These are phyloP conservation scores for Hycleus cichorii DNA, from an alignment of 1,140 invertebrate genomes.

Conservation along the genomic window DNA sequence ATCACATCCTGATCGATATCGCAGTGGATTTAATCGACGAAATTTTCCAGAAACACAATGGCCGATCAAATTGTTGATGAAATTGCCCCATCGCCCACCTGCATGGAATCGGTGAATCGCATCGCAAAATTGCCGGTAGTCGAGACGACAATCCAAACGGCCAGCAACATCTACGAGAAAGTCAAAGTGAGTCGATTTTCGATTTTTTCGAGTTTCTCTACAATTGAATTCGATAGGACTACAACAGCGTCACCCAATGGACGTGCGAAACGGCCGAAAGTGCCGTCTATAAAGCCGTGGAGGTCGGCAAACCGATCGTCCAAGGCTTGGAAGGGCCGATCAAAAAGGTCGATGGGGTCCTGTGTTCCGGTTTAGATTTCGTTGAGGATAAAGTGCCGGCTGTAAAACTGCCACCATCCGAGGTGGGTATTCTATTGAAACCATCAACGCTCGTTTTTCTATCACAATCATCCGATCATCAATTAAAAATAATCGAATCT, in stretches of 20 bases:
- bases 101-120: slow-evolving; percentile 45
- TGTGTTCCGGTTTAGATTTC: slow-evolving; percentile 45
- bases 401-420: slow-evolving; percentile 42
- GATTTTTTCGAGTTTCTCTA: not conserved
- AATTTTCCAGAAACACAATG: not conserved
- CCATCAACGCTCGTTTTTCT: not conserved
- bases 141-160: slow-evolving; percentile 46
- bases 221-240: slow-evolving; percentile 38
- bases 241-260: slow-evolving; percentile 49
- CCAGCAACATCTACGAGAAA: slow-evolving; percentile 46
- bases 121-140: slow-evolving; percentile 50
- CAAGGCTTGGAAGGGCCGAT: slow-evolving; percentile 43
- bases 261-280: slow-evolving; percentile 49
- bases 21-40: no score
- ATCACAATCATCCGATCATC: not conserved
- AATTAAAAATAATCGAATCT: slow-evolving; percentile 1
- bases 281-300: slow-evolving; percentile 43
- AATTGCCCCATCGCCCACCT: slow-evolving; percentile 16
- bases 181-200: slow-evolving; percentile 44
- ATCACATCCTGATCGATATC: no score
- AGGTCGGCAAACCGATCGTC: slow-evolving; percentile 43
- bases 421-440: slow-evolving; percentile 35
- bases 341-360: slow-evolving; percentile 42
- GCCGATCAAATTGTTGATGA: not conserved
- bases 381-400: slow-evolving; percentile 45